Percentiles rank a stretch among this genome's conserved stretches.
phyloP scores from a whole-genome alignment of 2,888 invertebrate species.

The Cataglyphis albicans region DNA sequence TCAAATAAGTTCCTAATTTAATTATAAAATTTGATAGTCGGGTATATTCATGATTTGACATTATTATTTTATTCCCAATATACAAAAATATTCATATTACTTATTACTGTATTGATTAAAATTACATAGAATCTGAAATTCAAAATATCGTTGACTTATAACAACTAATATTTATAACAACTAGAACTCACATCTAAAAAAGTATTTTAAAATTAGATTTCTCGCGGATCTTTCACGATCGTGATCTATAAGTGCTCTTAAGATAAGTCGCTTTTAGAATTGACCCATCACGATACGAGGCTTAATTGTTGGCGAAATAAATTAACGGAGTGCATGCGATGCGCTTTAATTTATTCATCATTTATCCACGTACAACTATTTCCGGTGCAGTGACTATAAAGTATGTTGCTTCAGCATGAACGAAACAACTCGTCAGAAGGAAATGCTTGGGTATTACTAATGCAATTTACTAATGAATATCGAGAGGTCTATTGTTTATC shows the following conservation, averaged over 20 bases:
- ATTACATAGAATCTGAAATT: not conserved
- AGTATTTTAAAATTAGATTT: constrained; percentile 1
- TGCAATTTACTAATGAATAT: constrained; percentile 80
- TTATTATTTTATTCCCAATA: not conserved
- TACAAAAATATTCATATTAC: not conserved
- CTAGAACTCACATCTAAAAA: not conserved
- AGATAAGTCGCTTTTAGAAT: constrained; percentile 67
- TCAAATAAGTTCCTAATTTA: not conserved
- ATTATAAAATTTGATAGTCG: not conserved
- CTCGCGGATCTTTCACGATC: constrained; percentile 34
- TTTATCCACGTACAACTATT: constrained; percentile 71
- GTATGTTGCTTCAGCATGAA: constrained; percentile 76
- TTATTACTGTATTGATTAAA: not conserved
- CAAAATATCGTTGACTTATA: not conserved
- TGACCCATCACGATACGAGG: constrained; percentile 72
- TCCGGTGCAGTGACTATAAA: constrained; percentile 69
- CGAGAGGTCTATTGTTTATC: constrained; percentile 71
- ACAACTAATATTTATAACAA: not conserved
- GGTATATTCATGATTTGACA: not conserved
- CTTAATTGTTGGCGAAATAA: constrained; percentile 83
- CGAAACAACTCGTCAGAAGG: constrained; percentile 75
- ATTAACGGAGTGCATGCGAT: constrained; percentile 83
- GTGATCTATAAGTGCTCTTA: constrained; percentile 59
- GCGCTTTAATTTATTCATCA: constrained; percentile 82
- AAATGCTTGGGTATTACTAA: constrained; percentile 46